Percentiles rank a stretch among this genome's conserved stretches.
Evolutionary conservation across 2,888 invertebrate genomes (phyloP).

Genomic region (Cantharis flavilabris): DNA sequence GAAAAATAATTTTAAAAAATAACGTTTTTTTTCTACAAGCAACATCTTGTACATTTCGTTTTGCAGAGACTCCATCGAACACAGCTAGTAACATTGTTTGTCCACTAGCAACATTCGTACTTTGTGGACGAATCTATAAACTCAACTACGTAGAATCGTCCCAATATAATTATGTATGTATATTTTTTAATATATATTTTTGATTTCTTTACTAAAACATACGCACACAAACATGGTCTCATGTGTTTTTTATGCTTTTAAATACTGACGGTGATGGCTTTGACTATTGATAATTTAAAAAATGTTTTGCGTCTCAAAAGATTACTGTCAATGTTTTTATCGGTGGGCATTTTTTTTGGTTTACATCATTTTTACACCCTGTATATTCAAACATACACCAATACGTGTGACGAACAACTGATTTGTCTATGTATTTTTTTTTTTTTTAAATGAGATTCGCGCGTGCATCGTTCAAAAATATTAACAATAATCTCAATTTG

Average conservation of each 20-base stretch:
- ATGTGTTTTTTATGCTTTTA: conserved; percentile 45
- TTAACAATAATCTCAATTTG: not conserved
- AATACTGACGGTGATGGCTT: conserved; percentile 10
- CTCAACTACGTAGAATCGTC: conserved; percentile 52
- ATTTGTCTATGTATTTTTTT: not conserved
- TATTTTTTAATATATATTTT: conserved; percentile 47
- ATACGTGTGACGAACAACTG: not conserved
- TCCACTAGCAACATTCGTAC: conserved; percentile 53
- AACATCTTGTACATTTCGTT: conserved; percentile 18
- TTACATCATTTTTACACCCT: not conserved
- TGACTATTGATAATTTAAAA: conserved; percentile 2
- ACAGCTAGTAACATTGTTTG: conserved; percentile 54
- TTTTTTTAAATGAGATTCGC: not conserved
- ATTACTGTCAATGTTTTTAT: not conserved
- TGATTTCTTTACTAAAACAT: conserved; percentile 57
- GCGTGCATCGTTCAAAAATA: not conserved
- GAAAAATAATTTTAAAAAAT: not conserved
- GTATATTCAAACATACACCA: not conserved
- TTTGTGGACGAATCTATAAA: conserved; percentile 53
- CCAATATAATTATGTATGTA: conserved; percentile 44
- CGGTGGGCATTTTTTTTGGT: not conserved
- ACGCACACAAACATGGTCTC: conserved; percentile 53
- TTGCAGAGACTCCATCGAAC: conserved; percentile 55
- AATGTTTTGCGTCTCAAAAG: not conserved
- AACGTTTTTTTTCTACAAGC: conserved; percentile 6